Conservation (phyloP, 2,113 vertebrate species). For the Dunckerocampus dactyliophorus region DNA sequence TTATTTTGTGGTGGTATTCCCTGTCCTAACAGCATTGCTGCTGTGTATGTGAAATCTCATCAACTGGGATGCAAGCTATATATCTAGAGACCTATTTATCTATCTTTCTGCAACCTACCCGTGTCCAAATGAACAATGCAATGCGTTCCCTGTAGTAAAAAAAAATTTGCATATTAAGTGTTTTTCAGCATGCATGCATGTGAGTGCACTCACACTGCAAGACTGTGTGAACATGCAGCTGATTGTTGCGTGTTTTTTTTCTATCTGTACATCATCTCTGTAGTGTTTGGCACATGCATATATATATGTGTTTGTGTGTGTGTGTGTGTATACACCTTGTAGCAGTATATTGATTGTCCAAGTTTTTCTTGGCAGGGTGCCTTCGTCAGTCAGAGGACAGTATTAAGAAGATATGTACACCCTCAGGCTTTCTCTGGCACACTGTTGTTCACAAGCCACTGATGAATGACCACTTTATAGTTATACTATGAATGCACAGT, state of each 20-base stretch:
- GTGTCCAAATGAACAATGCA: conserved; percentile 49
- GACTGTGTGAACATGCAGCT: conserved; percentile 53
- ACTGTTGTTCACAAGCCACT: conserved; percentile 51
- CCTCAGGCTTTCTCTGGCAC: conserved; percentile 47
- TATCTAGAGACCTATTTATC: conserved; percentile 63
- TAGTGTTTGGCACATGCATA: conserved; percentile 18
- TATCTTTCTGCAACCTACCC: conserved; percentile 34
- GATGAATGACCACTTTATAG: conserved; percentile 45
- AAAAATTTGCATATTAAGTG: conserved; percentile 63
- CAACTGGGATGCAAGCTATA: conserved; percentile 43
- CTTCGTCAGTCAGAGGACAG: conserved; percentile 63
- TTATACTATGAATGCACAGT: not conserved
- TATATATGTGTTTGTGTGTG: not conserved
- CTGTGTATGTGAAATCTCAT: conserved; percentile 63
- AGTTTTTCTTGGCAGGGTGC: conserved; percentile 51
- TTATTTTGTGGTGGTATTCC: conserved; percentile 73
- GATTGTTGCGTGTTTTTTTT: conserved; percentile 58
- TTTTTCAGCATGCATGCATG: conserved; percentile 25
- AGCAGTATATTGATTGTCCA: conserved; percentile 68
- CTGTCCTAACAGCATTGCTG: conserved; percentile 63
- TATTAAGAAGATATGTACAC: conserved; percentile 65
- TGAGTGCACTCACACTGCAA: conserved; percentile 14
- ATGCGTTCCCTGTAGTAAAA: conserved; percentile 42
- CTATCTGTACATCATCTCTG: conserved; percentile 59
- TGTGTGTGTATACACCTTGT: conserved; percentile 34